These are phyloP conservation scores for Holothuria leucospilota DNA, from an alignment of 53 echinoderm and acorn worm genomes.

Conservation along the genomic window DNA sequence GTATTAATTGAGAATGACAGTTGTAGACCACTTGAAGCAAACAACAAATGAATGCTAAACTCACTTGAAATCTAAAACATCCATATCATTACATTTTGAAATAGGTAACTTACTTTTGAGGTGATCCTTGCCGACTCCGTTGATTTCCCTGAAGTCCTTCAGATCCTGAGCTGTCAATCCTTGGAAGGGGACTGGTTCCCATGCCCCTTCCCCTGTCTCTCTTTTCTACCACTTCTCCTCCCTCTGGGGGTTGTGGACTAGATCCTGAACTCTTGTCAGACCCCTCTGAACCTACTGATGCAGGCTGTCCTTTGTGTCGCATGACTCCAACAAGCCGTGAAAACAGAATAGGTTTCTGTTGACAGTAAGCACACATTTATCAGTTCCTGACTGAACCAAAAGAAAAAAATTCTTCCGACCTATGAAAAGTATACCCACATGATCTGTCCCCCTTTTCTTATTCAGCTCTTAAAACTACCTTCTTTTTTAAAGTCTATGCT, in stretches of 20 bases:
- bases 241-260: constrained; percentile 47
- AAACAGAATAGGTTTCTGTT: constrained; percentile 83
- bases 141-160: constrained; percentile 79
- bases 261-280: constrained; percentile 13
- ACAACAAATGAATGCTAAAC: no score
- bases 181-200: constrained; percentile 67
- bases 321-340: constrained; percentile 85
- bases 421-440: no score
- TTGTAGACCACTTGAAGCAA: no score
- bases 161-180: constrained; percentile 96
- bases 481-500: no score
- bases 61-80: no score
- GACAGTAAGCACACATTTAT: neutral
- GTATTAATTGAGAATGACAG: no score
- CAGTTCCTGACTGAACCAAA: no score
- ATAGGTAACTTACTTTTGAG: constrained; percentile 70
- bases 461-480: no score
- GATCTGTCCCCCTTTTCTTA: no score
- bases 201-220: constrained; percentile 48
- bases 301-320: constrained; percentile 33
- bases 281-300: neutral
- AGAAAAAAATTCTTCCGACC: no score
- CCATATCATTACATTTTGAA: neutral
- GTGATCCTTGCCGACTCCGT: constrained; percentile 72
- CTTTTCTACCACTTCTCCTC: constrained; percentile 22